Base-by-base conservation (phyloP, 1,140 invertebrate genomes). In the Trichonephila inaurata region DNA sequence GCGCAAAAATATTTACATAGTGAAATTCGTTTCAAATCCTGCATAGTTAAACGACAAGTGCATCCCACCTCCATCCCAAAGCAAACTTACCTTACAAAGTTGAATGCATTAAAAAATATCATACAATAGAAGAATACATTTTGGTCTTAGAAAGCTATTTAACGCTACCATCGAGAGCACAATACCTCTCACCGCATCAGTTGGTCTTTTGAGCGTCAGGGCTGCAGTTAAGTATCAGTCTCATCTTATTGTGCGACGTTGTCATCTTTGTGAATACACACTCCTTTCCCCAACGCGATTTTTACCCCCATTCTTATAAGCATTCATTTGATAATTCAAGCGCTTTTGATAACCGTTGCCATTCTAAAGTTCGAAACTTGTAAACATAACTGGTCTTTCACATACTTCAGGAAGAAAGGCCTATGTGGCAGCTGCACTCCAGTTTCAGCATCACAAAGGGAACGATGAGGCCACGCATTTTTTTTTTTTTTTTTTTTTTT, bases 381-480 rank as follows among this genome's bases (percentile, higher is more conserved):
- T 91, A 91, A 91, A 91, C 89, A 91, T 91, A 82, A 82, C 66
- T 82, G 77, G 72, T 91, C 66, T 91, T 62, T 91, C 89, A 62
- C 89, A 82, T 24, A 82, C 21, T 82, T 8, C 16, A 6, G 14
- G 77, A 28, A 69, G 28, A 91, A 58, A 85, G n/a, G n/a, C 24
- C 24, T 85, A 21, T 16, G 24, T 19, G 58, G 72, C 89, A 91
- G 89, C 89, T 90, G 89, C 89, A 91, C 69, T 91, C 72, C 72
- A 91, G 33, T 82, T 91, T 82, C 58, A 61, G 72, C 18, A 10
- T 19, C 58, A 81, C 44, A 90, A 90, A 82, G 33, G 72, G 18
- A 33, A 72, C n/a, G 51, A 82, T 21, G 87, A 44, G 69, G 21
- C 33, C 72, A 19, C 82, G 0, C 61, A 62, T 77, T 77, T 77